Evolutionary conservation across 2,113 vertebrate genomes (phyloP).

Genomic region (Atlantisia rogersi): DNA sequence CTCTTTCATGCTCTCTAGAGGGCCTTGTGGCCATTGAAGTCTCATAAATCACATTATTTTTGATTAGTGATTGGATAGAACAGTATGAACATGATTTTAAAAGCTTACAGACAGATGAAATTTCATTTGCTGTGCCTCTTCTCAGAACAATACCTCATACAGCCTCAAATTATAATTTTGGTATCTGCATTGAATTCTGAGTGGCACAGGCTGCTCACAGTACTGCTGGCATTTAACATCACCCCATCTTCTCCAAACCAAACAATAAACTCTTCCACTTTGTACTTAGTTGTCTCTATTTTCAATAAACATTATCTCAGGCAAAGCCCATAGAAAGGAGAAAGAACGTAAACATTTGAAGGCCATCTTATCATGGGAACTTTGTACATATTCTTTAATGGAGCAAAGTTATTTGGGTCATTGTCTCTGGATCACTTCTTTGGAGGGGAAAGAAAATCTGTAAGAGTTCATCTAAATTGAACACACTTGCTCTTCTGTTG

Average conservation of each 20-base stretch:
- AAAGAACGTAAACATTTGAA: neutral
- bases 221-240: neutral
- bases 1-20: neutral
- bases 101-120: neutral
- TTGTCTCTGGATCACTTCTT: neutral
- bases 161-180: neutral
- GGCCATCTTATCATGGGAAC: neutral
- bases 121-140: neutral
- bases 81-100: neutral
- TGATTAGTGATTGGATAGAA: neutral
- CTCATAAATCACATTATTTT: neutral
- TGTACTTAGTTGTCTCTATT: neutral
- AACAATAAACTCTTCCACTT: neutral
- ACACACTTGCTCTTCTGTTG: neutral
- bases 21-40: neutral
- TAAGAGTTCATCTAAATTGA: neutral
- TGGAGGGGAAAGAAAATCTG: neutral
- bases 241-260: neutral
- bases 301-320: neutral
- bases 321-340: neutral
- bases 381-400: neutral
- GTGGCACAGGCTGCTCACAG: neutral
- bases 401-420: neutral
- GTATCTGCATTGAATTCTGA: neutral
- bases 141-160: neutral